Evolutionary conservation across 2,113 vertebrate genomes (phyloP), one percentile per base, ranked within the genome.

Genomic region (Platanista minor): DNA sequence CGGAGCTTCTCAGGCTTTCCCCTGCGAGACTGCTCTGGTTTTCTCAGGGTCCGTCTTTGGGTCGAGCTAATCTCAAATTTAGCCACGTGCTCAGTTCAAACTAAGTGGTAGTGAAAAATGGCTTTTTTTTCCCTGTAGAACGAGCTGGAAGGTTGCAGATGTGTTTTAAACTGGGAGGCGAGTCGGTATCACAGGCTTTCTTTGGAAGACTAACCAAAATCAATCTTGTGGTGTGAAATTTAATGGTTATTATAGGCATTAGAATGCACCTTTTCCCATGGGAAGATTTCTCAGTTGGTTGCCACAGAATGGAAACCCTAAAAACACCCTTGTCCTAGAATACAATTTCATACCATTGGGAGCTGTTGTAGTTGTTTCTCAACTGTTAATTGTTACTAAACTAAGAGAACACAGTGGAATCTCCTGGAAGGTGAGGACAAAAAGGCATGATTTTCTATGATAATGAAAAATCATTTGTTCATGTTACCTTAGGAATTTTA

Each of bases 131-230:
- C n/a, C 59, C 9, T 4, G 43, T 18, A n/a, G 57, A 39, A 46
- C 31, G 62, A 62, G 43, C 3, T 74, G 67, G 62, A 61, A 57
- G 77, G 82, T 77, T 59, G 75, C 25, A 6, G 15, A 36, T 27
- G 41, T 54, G 49, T n/a, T 92, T 95, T 59, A 77, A 88, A 92
- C 85, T 74, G 72, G 46, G 85, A 92, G 66, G 80, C 39, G 67
- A 81, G 54, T 94, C 18, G 12, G 13, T 91, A 41, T 10, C 41
- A 21, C 90, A 6, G 46, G 14, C 88, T 75, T 95, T 82, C 77
- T 77, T 86, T 49, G 81, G 88, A 95, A 94, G 87, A 86, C 52
- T 74, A 92, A 83, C 72, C 88, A 52, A 86, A 94, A 64, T 96
- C 88, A 64, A 17, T 88, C 77, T 90, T 20, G 41, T 77, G 92